phyloP scores from a whole-genome alignment of 2,888 invertebrate genomes.

The Tillus elongatus region DNA sequence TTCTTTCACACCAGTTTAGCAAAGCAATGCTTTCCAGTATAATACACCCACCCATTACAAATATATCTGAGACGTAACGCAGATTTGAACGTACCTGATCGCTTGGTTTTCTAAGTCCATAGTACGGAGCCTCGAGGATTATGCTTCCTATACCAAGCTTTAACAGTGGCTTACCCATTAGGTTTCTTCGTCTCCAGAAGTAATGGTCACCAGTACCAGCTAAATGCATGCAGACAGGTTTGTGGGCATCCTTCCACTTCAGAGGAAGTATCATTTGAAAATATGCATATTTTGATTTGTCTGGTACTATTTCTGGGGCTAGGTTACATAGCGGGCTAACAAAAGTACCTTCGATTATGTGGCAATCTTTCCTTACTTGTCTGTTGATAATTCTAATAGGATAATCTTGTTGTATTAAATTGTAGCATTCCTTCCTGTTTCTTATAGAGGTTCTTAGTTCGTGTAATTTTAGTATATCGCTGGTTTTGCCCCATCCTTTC shows the following conservation, averaged over 20 bases:
- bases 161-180: conserved; percentile 82
- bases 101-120: conserved; percentile 74
- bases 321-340: conserved; percentile 68
- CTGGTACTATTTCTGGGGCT: conserved; percentile 77
- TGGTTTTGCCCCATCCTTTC: conserved; percentile 94
- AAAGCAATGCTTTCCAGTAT: conserved; percentile 84
- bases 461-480: conserved; percentile 81
- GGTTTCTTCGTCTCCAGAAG: conserved; percentile 77
- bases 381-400: conserved; percentile 79
- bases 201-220: conserved; percentile 96
- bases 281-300: conserved; percentile 68
- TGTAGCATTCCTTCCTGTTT: conserved; percentile 70
- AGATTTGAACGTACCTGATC: conserved; percentile 80
- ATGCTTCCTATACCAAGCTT: conserved; percentile 87
- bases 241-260: conserved; percentile 59
- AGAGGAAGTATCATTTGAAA: conserved; percentile 73
- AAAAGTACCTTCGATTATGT: conserved; percentile 76
- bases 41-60: conserved; percentile 95
- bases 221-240: conserved; percentile 82
- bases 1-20: conserved; percentile 83
- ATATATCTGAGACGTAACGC: conserved; percentile 90
- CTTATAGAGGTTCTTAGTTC: conserved; percentile 82
- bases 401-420: conserved; percentile 68
- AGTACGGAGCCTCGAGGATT: conserved; percentile 91
- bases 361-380: conserved; percentile 60